Evolutionary conservation across 2,797 vertebrate species (phyloP).

Genomic region (Cirrhinus mrigala): DNA sequence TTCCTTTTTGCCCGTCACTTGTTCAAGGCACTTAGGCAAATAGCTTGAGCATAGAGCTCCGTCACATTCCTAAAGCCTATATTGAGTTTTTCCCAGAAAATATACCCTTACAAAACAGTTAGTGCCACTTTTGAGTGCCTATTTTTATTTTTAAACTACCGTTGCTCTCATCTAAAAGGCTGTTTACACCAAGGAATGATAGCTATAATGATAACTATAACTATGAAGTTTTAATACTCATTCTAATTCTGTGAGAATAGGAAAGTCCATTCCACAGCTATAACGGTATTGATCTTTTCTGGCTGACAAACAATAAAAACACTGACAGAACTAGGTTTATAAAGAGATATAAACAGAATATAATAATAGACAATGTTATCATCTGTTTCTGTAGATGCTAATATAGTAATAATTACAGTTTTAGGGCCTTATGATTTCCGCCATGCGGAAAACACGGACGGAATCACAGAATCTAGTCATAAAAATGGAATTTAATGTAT

Average conservation of each 20-base stretch:
- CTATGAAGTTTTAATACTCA: not conserved
- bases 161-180: not conserved
- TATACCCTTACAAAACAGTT: not conserved
- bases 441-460: too few relatives aligned
- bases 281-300: not conserved
- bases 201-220: not conserved
- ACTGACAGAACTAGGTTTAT: not conserved
- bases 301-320: not conserved
- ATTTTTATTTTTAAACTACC: not conserved
- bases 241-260: not conserved
- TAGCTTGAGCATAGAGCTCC: not conserved
- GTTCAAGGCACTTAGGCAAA: slow-evolving; percentile 18
- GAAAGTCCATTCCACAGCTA: not conserved
- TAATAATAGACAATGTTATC: not conserved
- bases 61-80: not conserved
- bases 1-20: not conserved
- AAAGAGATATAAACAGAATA: not conserved
- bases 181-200: not conserved
- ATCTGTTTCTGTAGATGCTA: not conserved
- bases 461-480: too few relatives aligned
- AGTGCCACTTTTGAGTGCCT: not conserved
- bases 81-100: not conserved
- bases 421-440: too few relatives aligned
- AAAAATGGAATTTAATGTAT: too few relatives aligned
- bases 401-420: not conserved